Base-by-base conservation (phyloP, 1,140 invertebrate species). In the Druon quercuslanigerum region DNA sequence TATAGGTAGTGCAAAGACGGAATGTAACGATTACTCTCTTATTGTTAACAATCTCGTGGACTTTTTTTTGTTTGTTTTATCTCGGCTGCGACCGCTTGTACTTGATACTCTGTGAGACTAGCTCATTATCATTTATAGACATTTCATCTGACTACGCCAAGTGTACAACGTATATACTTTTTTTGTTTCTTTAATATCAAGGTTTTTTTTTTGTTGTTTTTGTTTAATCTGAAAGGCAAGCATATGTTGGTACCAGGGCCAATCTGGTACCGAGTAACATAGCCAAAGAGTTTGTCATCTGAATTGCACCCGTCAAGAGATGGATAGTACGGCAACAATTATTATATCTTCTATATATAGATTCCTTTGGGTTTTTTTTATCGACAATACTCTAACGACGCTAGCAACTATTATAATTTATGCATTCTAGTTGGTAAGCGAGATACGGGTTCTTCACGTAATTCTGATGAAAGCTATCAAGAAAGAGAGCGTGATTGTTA, bases 81-180 rank as follows among this genome's bases (percentile, higher is more conserved):
- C 76, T 76, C 80, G 72, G 77, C 79, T 83, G 80, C 78, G 50
- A 80, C 84, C 79, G 74, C 85, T 87, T 88, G 85, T 88, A 88
- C 86, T 87, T 82, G 75, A 85, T 80, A 83, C 83, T 81, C 70
- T 86, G 33, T 81, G 87, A 88, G 87, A 86, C 87, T 87, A 88
- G 87, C 87, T 88, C 84, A 83, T 86, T 54, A 50, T 74, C 51
- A 71, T 79, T 76, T 80, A 83, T 85, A 85, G 82, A 85, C 80
- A 80, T 85, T 71, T 40, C 84, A 60, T 78, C 25, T 74, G 70
- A 84, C 83, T 81, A 71, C 72, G 51, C 75, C 85, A 85, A 82
- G 81, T 83, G 83, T 82, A 82, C 82, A 74, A 66, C 77, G 57
- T 84, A 76, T 83, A 73, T 79, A 51, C 79, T 76, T 84, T 78